Base-by-base conservation (phyloP, 2,113 vertebrate species). In the Myodes glareolus region DNA sequence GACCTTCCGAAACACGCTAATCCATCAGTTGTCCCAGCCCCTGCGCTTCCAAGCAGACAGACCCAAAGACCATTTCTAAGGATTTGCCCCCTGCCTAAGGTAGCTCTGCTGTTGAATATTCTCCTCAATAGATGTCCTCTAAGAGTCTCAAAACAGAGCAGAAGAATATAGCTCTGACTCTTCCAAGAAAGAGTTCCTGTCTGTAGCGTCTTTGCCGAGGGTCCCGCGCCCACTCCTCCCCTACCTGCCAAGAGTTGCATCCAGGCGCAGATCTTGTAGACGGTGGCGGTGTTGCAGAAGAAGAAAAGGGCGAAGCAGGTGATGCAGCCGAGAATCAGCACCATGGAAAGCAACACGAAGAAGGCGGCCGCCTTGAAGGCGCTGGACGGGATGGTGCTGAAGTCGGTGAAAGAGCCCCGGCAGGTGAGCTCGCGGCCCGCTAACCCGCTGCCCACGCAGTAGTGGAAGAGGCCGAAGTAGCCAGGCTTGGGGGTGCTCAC, bases 231-330 rank as follows among this genome's bases (percentile, higher is more conserved):
- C 45, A 31, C 63, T 78, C 63, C 72, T 36, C 70, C 67, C 99
- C 95, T 99, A 99, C 99, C 99, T 99, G 99, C 99, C 98, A 99
- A 98, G 97, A 99, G 99, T 99, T 99, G 99, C 99, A 99, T 99
- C 99, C 99, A 99, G 98, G 99, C 99, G 98, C 99, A 99, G 98
- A 99, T 99, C 99, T 99, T 99, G 99, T 99, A 99, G 98, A 99
- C 99, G 76, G 99, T 99, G 98, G 99, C 99, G 72, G 99, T 99
- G 99, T 99, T 99, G 99, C 99, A 99, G 99, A 99, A 99, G 99
- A 99, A 99, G 99, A 99, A 99, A 85, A 99, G 99, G 93, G 99
- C 98, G 98, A 99, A 99, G 98, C 99, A 99, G 96, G 99, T 99
- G 98, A 99, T 99, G 99, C 99, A 99, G 98, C 99, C 99, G 98